Conservation (phyloP, 2,797 vertebrate genomes). For the Uromys caudimaculatus region DNA sequence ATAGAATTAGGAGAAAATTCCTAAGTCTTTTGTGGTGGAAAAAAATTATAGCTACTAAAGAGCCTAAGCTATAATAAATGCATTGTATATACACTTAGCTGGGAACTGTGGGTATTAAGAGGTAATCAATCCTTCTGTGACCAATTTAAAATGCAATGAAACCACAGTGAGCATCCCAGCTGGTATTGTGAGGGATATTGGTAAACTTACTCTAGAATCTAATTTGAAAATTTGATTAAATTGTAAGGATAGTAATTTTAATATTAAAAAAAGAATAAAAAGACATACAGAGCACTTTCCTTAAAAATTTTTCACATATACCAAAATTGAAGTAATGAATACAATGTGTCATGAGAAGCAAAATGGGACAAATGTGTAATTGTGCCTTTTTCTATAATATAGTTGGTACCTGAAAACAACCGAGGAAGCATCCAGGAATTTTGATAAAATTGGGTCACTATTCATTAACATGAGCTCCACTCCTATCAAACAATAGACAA, state of each 20-base stretch:
- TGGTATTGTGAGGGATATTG: neutral
- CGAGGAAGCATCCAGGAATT: neutral
- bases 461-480: neutral
- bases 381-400: neutral
- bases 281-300: neutral
- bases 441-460: neutral
- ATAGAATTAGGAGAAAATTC: neutral
- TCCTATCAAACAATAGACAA: neutral
- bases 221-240: conserved; percentile 26
- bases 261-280: neutral
- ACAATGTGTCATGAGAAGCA: neutral
- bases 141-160: conserved; percentile 5
- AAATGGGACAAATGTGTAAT: neutral
- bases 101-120: neutral
- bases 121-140: neutral
- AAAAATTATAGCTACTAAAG: neutral
- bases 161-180: conserved; percentile 8
- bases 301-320: conserved; percentile 7
- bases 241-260: neutral
- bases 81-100: neutral
- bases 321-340: neutral
- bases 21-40: neutral
- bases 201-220: conserved; percentile 19
- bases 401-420: neutral
- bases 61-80: neutral